phyloP scores from a whole-genome alignment of 1,140 invertebrate species.

The Drosophila melanica region DNA sequence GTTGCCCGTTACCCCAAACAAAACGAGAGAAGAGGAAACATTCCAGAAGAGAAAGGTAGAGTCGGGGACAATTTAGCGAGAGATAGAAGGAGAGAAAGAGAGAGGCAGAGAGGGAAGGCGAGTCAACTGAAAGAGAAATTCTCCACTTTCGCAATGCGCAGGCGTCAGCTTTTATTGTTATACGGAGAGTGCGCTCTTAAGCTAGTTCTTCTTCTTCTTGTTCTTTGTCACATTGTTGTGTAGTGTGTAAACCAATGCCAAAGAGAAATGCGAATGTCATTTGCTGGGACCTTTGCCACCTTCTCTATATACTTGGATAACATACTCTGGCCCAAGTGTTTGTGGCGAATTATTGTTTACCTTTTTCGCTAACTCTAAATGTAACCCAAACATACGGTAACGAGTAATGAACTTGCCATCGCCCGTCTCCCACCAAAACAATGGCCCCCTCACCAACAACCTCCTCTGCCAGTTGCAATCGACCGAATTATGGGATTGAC shows the following conservation, averaged over 20 bases:
- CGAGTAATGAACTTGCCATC: conserved; percentile 62
- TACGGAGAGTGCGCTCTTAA: conserved; percentile 38
- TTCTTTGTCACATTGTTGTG: conserved; percentile 37
- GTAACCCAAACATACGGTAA: conserved; percentile 33
- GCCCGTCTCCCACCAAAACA: not conserved
- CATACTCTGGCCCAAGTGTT: conserved; percentile 26
- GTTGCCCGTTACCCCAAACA: conserved; percentile 47
- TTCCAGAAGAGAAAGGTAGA: conserved; percentile 35
- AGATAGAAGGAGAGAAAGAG: conserved; percentile 9
- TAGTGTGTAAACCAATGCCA: conserved; percentile 45
- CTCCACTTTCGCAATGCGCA: conserved; percentile 57
- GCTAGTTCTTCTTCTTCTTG: conserved; percentile 29
- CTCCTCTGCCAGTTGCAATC: conserved; percentile 8
- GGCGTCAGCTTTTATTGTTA: conserved; percentile 46
- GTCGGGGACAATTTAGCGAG: conserved; percentile 2
- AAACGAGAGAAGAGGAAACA: conserved; percentile 13
- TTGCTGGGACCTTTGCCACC: conserved; percentile 18
- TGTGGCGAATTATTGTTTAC: conserved; percentile 74
- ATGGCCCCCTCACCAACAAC: not conserved
- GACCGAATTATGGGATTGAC: conserved; percentile 16
- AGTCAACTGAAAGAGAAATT: conserved; percentile 37
- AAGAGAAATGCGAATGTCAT: conserved; percentile 52
- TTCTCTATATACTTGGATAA: conserved; percentile 9
- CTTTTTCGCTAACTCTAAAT: conserved; percentile 59
- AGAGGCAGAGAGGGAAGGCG: conserved; percentile 1